Percentiles rank a stretch among this genome's conserved stretches.
Evolutionary conservation across 1,140 invertebrate species (phyloP).

Genomic region (Drosophila busckii): DNA sequence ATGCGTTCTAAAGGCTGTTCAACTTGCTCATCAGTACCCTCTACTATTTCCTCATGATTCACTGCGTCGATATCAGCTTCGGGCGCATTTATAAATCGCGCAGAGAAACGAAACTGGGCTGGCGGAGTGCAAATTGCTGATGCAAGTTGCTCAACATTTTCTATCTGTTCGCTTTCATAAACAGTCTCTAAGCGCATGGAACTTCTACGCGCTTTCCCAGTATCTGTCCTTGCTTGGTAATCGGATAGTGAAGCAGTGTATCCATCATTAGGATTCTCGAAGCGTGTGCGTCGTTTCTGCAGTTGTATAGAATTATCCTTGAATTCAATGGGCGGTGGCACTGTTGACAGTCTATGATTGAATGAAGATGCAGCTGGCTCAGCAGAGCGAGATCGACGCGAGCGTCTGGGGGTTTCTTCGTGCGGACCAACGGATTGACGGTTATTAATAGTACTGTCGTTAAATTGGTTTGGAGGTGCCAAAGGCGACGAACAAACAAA

Average conservation of each 20-base stretch:
- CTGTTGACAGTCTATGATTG: not conserved
- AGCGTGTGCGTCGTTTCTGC: not conserved
- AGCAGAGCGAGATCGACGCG: too few relatives aligned
- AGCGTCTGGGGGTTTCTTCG: too few relatives aligned
- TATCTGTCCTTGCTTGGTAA: too few relatives aligned
- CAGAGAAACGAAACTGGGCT: slow-evolving; percentile 2
- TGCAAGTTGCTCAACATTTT: slow-evolving; percentile 4
- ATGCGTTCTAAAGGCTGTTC: not conserved
- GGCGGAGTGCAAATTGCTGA: slow-evolving; percentile 12
- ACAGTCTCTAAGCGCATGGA: too few relatives aligned
- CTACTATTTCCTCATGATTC: not conserved
- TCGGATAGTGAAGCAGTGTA: too few relatives aligned
- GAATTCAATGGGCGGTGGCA: slow-evolving; percentile 6
- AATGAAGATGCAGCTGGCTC: not conserved
- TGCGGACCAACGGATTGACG: too few relatives aligned
- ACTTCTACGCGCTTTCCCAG: too few relatives aligned
- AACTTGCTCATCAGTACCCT: not conserved
- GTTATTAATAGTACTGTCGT: too few relatives aligned
- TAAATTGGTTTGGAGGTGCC: too few relatives aligned
- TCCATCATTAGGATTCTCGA: not conserved
- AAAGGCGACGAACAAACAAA: too few relatives aligned
- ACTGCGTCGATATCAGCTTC: not conserved
- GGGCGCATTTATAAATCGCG: slow-evolving; percentile 3
- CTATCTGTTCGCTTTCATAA: too few relatives aligned
- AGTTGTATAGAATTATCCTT: not conserved